phyloP scores from a whole-genome alignment of 2,113 vertebrate genomes.

The Felis chaus region DNA sequence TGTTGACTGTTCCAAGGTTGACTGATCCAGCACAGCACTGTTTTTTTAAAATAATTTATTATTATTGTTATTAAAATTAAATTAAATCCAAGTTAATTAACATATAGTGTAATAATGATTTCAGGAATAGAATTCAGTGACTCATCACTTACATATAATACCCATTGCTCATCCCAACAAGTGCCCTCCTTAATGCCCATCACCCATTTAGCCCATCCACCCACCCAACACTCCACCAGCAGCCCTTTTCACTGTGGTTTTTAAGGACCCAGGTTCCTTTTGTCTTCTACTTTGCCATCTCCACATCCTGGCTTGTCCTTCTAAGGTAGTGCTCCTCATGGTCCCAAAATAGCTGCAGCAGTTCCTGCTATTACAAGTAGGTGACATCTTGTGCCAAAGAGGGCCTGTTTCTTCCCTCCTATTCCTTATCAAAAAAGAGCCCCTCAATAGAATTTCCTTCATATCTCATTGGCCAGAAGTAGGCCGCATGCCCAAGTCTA shows the following conservation, averaged over 20 bases:
- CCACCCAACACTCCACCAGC: no score
- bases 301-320: constrained; percentile 12
- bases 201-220: no score
- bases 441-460: background rate
- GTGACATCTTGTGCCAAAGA: background rate
- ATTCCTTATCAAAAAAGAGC: background rate
- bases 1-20: background rate
- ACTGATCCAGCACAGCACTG: background rate
- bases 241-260: background rate
- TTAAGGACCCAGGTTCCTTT: background rate
- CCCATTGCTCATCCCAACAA: no score
- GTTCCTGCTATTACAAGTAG: background rate
- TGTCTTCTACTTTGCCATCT: background rate
- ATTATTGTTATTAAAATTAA: no score
- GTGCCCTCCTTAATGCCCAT: no score
- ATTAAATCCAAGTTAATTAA: no score
- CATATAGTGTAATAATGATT: no score
- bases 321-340: background rate
- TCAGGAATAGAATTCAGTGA: no score
- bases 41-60: background rate
- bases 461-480: background rate
- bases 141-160: no score
- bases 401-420: background rate
- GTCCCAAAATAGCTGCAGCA: background rate
- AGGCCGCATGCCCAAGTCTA: background rate